These are phyloP conservation scores for Camelus bactrianus DNA, from an alignment of 2,113 vertebrate genomes.

Conservation along the genomic window DNA sequence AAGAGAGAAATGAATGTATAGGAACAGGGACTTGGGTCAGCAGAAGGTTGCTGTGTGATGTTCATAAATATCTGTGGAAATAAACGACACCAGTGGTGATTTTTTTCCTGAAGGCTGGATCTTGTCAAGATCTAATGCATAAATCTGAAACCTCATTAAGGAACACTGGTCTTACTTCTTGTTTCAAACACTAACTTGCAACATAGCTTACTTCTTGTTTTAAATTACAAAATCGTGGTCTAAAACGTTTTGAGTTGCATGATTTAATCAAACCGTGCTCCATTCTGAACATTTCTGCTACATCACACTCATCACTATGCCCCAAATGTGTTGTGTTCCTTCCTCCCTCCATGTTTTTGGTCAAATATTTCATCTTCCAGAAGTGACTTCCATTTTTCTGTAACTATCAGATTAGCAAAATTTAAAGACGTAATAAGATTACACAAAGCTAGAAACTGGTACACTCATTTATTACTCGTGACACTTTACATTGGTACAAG, in stretches of 20 bases:
- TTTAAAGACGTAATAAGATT: conserved; percentile 38
- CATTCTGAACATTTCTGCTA: conserved; percentile 22
- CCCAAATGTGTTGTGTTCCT: conserved; percentile 45
- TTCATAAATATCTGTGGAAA: conserved; percentile 68
- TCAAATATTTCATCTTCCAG: conserved; percentile 53
- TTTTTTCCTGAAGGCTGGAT: conserved; percentile 63
- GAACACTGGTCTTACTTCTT: conserved; percentile 27
- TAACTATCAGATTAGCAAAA: conserved; percentile 64
- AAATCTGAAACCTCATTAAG: conserved; percentile 58
- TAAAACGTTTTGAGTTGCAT: conserved; percentile 53
- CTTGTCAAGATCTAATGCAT: conserved; percentile 21
- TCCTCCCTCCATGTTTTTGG: neutral
- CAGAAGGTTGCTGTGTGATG: conserved; percentile 10
- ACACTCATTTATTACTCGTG: conserved; percentile 37
- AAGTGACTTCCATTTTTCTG: conserved; percentile 12
- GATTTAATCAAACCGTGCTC: conserved; percentile 38
- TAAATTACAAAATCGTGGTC: conserved; percentile 38
- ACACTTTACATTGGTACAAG: conserved; percentile 40
- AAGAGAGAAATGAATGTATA: conserved; percentile 59
- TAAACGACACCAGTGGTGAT: conserved; percentile 37
- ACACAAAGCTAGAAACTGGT: neutral
- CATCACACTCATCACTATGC: neutral
- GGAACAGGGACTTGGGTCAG: conserved; percentile 1
- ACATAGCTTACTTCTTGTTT: conserved; percentile 39
- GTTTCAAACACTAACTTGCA: conserved; percentile 3